Evolutionary conservation across 1,140 invertebrate genomes (phyloP).

Genomic region (Leptestheria dahalacensis): DNA sequence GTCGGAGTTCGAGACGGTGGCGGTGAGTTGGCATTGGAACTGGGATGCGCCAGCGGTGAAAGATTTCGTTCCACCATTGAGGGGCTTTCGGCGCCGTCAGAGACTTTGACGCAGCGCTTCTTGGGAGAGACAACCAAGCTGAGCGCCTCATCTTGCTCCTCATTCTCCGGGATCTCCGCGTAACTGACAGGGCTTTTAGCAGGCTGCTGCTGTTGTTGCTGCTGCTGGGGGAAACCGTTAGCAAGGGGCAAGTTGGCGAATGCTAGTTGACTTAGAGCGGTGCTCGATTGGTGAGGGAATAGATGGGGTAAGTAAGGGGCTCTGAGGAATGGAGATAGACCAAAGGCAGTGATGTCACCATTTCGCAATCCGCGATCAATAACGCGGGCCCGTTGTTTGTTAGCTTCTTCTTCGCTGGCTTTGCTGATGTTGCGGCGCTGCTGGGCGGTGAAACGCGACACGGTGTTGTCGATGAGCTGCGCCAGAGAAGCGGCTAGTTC

Average conservation of each 20-base stretch:
- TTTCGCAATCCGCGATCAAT: constrained; percentile 16
- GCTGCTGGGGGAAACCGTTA: constrained; percentile 17
- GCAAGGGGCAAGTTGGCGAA: constrained; percentile 6
- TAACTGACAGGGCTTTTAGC: constrained; percentile 46
- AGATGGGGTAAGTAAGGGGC: constrained; percentile 7
- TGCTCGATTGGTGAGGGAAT: constrained; percentile 11
- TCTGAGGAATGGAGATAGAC: constrained; percentile 7
- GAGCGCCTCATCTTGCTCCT: constrained; percentile 84
- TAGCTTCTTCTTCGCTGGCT: constrained; percentile 4
- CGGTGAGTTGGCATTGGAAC: constrained; percentile 23
- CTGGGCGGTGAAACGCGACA: constrained; percentile 67
- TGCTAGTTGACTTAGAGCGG: constrained; percentile 12
- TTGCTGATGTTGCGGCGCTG: constrained; percentile 1
- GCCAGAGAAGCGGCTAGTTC: constrained; percentile 71
- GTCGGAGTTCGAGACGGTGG: constrained; percentile 37
- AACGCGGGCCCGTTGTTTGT: constrained; percentile 14
- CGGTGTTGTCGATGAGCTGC: constrained; percentile 73
- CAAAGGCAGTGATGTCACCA: constrained; percentile 11
- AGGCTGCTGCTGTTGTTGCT: constrained; percentile 22
- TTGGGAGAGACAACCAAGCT: constrained; percentile 85
- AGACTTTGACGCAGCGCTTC: constrained; percentile 74
- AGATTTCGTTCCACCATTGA: constrained; percentile 52
- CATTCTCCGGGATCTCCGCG: constrained; percentile 31
- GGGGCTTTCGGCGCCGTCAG: constrained; percentile 83
- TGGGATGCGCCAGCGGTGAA: constrained; percentile 33